Conservation (phyloP, 2,888 invertebrate genomes). For the Sphecodes monilicornis region DNA sequence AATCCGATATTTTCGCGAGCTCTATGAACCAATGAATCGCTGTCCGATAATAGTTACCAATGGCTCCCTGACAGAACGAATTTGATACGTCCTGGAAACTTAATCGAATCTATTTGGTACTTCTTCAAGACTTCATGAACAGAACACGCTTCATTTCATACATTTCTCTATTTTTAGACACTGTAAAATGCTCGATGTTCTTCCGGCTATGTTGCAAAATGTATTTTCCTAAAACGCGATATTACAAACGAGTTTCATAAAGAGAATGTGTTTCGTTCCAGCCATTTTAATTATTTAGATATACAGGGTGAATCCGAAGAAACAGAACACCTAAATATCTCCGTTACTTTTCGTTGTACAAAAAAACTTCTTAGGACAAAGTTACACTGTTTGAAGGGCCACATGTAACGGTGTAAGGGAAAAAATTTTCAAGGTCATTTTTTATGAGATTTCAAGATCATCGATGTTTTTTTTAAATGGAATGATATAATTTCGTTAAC, state of each 20-base stretch:
- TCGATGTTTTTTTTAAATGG: too few relatives aligned
- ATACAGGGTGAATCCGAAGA: too few relatives aligned
- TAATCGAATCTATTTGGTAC: not conserved
- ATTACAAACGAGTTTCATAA: not conserved
- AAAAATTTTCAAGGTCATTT: too few relatives aligned
- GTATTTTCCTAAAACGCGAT: not conserved
- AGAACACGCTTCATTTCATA: not conserved
- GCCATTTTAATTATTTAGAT: not conserved
- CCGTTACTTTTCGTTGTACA: too few relatives aligned
- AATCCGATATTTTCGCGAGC: constrained; percentile 2
- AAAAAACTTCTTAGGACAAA: too few relatives aligned
- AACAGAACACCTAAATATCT: too few relatives aligned
- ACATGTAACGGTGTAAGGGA: too few relatives aligned
- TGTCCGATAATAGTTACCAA: not conserved
- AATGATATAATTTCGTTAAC: too few relatives aligned
- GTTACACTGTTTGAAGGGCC: too few relatives aligned
- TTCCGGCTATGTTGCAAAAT: not conserved
- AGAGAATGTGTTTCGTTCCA: not conserved
- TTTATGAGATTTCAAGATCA: too few relatives aligned
- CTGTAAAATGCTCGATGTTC: not conserved
- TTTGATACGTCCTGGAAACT: not conserved
- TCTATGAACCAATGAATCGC: not conserved
- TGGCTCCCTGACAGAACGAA: not conserved
- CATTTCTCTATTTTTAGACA: too few relatives aligned
- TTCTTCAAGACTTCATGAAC: not conserved